These are phyloP conservation scores for Lepisosteus oculatus DNA, from an alignment of 2,113 vertebrate species.

Conservation along the genomic window DNA sequence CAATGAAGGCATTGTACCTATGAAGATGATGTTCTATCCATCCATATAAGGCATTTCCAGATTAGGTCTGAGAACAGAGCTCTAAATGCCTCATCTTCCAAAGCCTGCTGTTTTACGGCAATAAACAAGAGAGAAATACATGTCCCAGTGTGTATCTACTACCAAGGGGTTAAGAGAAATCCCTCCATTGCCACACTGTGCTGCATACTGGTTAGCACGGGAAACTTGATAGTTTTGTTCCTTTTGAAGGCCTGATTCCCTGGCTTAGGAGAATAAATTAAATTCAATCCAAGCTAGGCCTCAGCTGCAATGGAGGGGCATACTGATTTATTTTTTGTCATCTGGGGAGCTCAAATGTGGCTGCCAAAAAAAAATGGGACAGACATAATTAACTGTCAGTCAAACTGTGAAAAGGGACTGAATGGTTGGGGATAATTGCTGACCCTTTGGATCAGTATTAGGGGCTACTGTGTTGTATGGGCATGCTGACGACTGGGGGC, in stretches of 20 bases:
- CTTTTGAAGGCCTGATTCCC: conserved; percentile 73
- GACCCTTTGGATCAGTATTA: conserved; percentile 47
- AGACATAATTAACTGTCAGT: conserved; percentile 80
- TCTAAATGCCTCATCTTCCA: too few species aligned
- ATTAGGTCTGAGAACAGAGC: not conserved
- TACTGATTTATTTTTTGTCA: conserved; percentile 87
- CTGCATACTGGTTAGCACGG: conserved; percentile 52
- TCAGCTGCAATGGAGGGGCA: conserved; percentile 79
- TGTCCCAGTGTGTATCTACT: conserved; percentile 25
- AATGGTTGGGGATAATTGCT: conserved; percentile 62
- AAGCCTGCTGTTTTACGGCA: too few species aligned
- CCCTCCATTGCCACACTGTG: conserved; percentile 36
- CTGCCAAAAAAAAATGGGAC: conserved; percentile 62
- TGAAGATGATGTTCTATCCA: too few species aligned
- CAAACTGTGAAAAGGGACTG: conserved; percentile 50
- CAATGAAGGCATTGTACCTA: too few species aligned
- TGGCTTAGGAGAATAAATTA: conserved; percentile 91
- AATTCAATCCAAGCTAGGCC: conserved; percentile 72
- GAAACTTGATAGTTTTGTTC: conserved; percentile 77
- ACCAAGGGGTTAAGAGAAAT: conserved; percentile 50
- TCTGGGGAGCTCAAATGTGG: conserved; percentile 86
- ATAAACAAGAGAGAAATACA: too few species aligned
- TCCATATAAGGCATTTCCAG: not conserved
- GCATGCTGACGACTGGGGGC: not conserved
- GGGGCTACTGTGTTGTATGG: not conserved